Base-by-base conservation (phyloP, 92 coral and sea anemone species). In the Virgularia gustaviana region DNA sequence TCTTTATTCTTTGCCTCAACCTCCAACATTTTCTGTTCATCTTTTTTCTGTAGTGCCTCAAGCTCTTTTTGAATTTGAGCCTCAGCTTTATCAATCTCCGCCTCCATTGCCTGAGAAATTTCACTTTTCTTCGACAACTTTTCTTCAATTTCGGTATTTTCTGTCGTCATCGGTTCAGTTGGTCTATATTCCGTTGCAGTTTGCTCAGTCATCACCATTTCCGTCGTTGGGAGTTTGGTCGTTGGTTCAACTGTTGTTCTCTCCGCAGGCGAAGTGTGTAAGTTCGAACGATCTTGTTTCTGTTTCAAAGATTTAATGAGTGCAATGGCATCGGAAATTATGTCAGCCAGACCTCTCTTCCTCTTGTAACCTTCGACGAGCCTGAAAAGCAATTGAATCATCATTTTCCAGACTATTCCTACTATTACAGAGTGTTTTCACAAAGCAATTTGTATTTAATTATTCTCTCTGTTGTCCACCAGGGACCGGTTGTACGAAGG, bases 281-380 rank as follows among this genome's bases (percentile, higher is more conserved):
- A 3, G 20, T 15, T 47, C 22, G 55, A 47, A 4, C 22, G 15
- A 5, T 47, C 7, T 12, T 52, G 2, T 12, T 12, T 52, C 1
- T 7, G 5, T 52, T 52, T 12, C 3, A 52, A 22, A 52, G 31
- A 15, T 15, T 52, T 52, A 33, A 52, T 52, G 30, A 52, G 1
- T 1, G 58, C 29, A 52, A 52, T 52, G 29, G 58, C 58, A 15
- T 52, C 58, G 5, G 58, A 28, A 3, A 52, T 22, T 4, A 52
- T 22, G 3, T 52, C 58, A 22, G 30, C 3, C 31, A 52, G 31
- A 4, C 58, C 58, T 52, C 58, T 5, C 13, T 52, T 52, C 13
- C 58, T 52, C 58, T 52, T 52, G 58, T 22, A 52, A 52, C 58
- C 58, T 52, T 15, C 58, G 30, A 3, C 58, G 28, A 52, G 10